Evolutionary conservation across 2,888 invertebrate genomes (phyloP).

Genomic region (Mesorhabditis sp.): DNA sequence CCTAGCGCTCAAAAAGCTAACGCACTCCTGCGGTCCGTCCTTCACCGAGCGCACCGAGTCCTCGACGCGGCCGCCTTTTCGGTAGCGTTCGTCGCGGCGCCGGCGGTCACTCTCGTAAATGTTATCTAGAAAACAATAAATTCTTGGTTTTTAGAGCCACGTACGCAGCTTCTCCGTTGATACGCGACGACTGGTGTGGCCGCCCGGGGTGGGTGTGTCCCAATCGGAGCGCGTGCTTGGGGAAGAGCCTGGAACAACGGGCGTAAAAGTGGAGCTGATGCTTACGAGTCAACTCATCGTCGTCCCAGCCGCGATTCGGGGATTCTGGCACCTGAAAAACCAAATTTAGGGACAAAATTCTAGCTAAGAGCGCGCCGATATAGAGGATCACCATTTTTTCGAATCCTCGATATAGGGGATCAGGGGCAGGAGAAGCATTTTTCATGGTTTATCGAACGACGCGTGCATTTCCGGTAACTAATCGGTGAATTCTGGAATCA

Average conservation of each 20-base stretch:
- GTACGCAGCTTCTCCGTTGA: constrained; percentile 19
- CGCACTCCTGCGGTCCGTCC: constrained; percentile 24
- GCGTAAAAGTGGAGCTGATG: neutral
- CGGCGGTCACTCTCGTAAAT: constrained; percentile 40
- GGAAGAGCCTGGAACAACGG: constrained; percentile 8
- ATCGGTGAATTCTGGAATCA: no score
- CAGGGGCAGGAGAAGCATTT: no score
- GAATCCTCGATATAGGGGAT: no score
- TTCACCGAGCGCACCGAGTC: constrained; percentile 28
- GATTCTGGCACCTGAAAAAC: constrained; percentile 43
- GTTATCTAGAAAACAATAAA: constrained; percentile 33
- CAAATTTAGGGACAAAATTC: neutral
- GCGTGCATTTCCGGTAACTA: no score
- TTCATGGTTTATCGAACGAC: no score
- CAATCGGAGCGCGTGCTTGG: constrained; percentile 70
- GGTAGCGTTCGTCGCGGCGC: constrained; percentile 22
- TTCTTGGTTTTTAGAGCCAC: neutral
- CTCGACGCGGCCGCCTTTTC: constrained; percentile 20
- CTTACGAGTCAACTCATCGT: constrained; percentile 26
- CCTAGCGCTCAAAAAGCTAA: neutral
- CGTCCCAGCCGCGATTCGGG: constrained; percentile 52
- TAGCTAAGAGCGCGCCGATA: no score
- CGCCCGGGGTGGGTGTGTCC: constrained; percentile 82
- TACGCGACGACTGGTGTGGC: constrained; percentile 15
- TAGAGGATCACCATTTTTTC: no score